Conservation (phyloP, 2,797 vertebrate species). For the Spinus pinus region DNA sequence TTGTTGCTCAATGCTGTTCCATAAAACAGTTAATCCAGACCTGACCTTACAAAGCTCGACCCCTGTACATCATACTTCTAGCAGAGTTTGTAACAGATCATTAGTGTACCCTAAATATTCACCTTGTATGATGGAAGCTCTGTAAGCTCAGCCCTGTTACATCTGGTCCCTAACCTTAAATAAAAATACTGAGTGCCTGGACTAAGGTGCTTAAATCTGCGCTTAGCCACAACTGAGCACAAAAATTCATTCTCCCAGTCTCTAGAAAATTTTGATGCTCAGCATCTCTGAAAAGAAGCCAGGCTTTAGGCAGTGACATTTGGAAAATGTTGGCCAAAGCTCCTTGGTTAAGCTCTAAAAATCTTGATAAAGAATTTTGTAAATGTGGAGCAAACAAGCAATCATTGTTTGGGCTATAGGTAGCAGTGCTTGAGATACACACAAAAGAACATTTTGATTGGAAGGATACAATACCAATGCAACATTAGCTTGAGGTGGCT, state of each 20-base stretch:
- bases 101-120: neutral
- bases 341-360: neutral
- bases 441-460: neutral
- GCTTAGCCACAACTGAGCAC: neutral
- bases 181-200: neutral
- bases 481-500: neutral
- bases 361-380: neutral
- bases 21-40: conserved; percentile 40
- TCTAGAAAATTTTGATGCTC: neutral
- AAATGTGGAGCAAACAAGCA: neutral
- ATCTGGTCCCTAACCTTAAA: neutral
- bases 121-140: neutral
- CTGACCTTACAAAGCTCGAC: neutral
- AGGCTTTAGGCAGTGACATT: neutral
- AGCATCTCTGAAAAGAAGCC: neutral
- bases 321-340: neutral
- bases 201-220: neutral
- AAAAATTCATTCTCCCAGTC: neutral
- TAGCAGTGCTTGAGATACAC: neutral
- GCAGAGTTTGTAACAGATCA: neutral
- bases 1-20: conserved; percentile 8
- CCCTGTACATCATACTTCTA: neutral
- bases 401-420: neutral
- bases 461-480: neutral
- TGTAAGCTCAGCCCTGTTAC: neutral